Conservation (phyloP, 1,140 invertebrate genomes). For the Drosophila nigrodunni region DNA sequence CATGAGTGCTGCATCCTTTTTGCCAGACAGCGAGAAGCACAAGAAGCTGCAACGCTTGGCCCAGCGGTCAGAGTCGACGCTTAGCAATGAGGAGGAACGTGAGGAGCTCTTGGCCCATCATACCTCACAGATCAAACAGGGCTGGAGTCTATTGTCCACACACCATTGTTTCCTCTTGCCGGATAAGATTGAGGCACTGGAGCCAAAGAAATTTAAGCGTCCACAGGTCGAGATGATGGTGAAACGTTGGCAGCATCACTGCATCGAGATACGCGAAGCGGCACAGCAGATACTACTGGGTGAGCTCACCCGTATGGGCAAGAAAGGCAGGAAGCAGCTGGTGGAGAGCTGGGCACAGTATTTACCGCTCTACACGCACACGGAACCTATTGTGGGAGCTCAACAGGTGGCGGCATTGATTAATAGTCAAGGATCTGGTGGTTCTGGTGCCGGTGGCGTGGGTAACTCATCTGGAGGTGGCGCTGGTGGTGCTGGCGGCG, state of each 20-base stretch:
- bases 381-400: constrained; percentile 88
- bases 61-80: constrained; percentile 66
- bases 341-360: constrained; percentile 98
- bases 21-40: constrained; percentile 92
- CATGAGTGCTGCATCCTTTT: constrained; percentile 97
- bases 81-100: constrained; percentile 89
- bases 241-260: constrained; percentile 98
- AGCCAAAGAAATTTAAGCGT: constrained; percentile 93
- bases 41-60: constrained; percentile 89
- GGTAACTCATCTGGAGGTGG: constrained; percentile 24
- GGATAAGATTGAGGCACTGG: constrained; percentile 91
- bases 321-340: constrained; percentile 95
- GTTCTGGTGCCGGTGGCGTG: constrained; percentile 4
- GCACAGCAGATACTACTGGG: constrained; percentile 97
- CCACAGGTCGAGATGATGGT: constrained; percentile 99
- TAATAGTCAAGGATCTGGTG: constrained; percentile 67
- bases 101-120: constrained; percentile 93
- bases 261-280: constrained; percentile 97
- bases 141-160: constrained; percentile 97
- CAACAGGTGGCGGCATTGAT: constrained; percentile 76
- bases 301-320: constrained; percentile 95
- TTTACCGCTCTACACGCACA: constrained; percentile 94
- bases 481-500: constrained; percentile 30
- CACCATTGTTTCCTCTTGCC: constrained; percentile 98
- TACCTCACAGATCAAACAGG: constrained; percentile 96